A percentile compares a stretch with the other conserved stretches of the same genome.
phyloP scores from a whole-genome alignment of 2,797 vertebrate genomes.

The Sebastiscus tertius region DNA sequence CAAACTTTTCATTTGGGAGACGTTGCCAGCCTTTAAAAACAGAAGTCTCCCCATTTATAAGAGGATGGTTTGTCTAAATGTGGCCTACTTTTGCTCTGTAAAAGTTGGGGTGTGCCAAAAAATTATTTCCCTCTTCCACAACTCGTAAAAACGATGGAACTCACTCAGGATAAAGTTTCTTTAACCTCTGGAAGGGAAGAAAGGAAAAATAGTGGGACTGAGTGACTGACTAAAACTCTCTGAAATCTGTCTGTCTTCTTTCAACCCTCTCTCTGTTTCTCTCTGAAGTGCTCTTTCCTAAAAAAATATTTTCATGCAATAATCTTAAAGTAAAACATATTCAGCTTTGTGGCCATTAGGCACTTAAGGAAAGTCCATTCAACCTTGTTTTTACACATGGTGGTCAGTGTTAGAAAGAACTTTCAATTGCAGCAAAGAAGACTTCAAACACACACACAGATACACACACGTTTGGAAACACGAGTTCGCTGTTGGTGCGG shows the following conservation, averaged over 20 bases:
- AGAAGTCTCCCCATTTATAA: constrained; percentile 40
- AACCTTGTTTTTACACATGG: not conserved
- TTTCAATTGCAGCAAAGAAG: not conserved
- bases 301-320: not conserved
- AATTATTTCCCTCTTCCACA: constrained; percentile 75
- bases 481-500: constrained; percentile 17
- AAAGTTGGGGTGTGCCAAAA: constrained; percentile 64
- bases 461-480: constrained; percentile 9
- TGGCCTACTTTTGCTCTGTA: constrained; percentile 70
- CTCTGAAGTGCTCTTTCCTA: not conserved
- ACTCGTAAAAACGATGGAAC: constrained; percentile 71
- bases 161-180: constrained; percentile 67
- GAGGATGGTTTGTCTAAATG: constrained; percentile 57
- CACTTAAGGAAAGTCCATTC: not conserved
- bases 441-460: not conserved
- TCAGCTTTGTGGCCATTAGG: not conserved
- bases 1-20: constrained; percentile 38
- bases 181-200: constrained; percentile 66
- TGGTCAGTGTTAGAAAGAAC: not conserved
- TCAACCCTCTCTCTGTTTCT: not conserved
- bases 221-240: constrained; percentile 45
- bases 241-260: constrained; percentile 25
- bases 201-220: constrained; percentile 65
- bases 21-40: constrained; percentile 50
- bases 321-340: not conserved